Percentiles rank a stretch among this genome's conserved stretches.
Evolutionary conservation across 1,140 invertebrate genomes (phyloP).

Genomic region (Leptoteleia sp.): DNA sequence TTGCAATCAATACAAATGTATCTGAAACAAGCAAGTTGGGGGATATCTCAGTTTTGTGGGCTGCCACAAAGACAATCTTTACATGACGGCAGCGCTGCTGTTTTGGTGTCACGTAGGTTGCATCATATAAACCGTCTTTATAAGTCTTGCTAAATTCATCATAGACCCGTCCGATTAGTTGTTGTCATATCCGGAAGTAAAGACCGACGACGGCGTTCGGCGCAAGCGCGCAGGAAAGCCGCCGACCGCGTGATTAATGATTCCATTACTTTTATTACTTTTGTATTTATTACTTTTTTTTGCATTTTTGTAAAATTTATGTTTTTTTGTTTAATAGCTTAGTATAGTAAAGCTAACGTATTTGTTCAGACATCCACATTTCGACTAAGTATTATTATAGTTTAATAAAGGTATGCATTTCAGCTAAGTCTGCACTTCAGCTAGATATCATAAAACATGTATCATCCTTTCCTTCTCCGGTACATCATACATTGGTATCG

Average conservation of each 20-base stretch:
- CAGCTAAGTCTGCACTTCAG: slow-evolving; percentile 81
- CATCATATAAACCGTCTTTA: slow-evolving; percentile 74
- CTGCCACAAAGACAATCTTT: slow-evolving; percentile 78
- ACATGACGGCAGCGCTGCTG: slow-evolving; percentile 79
- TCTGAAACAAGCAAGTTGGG: slow-evolving; percentile 83
- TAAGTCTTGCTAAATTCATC: slow-evolving; percentile 76
- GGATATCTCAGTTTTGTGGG: slow-evolving; percentile 81
- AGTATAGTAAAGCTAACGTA: slow-evolving; percentile 82
- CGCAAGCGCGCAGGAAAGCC: slow-evolving; percentile 72
- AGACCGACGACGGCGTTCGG: slow-evolving; percentile 74
- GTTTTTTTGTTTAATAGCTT: slow-evolving; percentile 78
- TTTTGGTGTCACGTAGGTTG: slow-evolving; percentile 78
- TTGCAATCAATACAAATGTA: slow-evolving; percentile 83
- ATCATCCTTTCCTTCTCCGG: slow-evolving; percentile 80
- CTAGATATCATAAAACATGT: slow-evolving; percentile 82
- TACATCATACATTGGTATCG: slow-evolving; percentile 82
- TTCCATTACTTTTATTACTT: slow-evolving; percentile 67
- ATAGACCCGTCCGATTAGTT: slow-evolving; percentile 81
- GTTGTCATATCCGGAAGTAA: slow-evolving; percentile 82
- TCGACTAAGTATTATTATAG: slow-evolving; percentile 82
- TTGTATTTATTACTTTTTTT: slow-evolving; percentile 67
- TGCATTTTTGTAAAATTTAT: slow-evolving; percentile 52
- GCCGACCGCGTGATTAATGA: slow-evolving; percentile 75
- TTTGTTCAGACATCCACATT: slow-evolving; percentile 82
- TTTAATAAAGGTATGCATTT: slow-evolving; percentile 81